phyloP scores from a whole-genome alignment of 2,888 invertebrate genomes.

The Phengaris arion region DNA sequence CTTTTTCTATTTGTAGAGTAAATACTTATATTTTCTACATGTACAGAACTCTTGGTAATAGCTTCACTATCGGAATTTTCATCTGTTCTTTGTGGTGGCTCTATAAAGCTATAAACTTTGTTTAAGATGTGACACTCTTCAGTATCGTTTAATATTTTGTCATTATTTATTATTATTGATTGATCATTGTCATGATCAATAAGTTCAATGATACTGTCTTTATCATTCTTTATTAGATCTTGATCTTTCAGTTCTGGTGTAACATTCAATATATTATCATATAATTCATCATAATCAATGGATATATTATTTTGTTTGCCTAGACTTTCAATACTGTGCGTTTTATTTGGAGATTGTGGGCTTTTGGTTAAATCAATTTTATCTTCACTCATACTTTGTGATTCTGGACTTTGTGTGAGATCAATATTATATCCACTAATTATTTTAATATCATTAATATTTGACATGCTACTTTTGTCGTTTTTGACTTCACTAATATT shows the following conservation, averaged over 20 bases:
- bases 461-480: constrained; percentile 13
- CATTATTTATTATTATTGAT: neutral
- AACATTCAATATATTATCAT: constrained; percentile 36
- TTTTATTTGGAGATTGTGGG: constrained; percentile 7
- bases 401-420: constrained; percentile 55
- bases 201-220: neutral
- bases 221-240: neutral
- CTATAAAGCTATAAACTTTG: neutral
- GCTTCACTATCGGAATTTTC: neutral
- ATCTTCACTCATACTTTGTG: constrained; percentile 40
- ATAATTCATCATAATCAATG: constrained; percentile 65
- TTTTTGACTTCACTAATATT: constrained; percentile 21
- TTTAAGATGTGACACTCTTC: neutral
- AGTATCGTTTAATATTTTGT: neutral
- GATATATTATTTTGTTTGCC: constrained; percentile 57
- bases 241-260: constrained; percentile 17
- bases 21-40: constrained; percentile 6
- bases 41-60: neutral
- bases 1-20: constrained; percentile 39
- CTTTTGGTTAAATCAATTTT: constrained; percentile 19
- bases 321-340: constrained; percentile 37
- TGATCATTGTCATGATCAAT: neutral
- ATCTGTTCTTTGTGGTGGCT: neutral
- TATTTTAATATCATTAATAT: constrained; percentile 26
- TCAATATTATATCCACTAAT: constrained; percentile 44